Evolutionary conservation across 1,140 invertebrate species (phyloP).

Genomic region (Meteorus sp.): DNA sequence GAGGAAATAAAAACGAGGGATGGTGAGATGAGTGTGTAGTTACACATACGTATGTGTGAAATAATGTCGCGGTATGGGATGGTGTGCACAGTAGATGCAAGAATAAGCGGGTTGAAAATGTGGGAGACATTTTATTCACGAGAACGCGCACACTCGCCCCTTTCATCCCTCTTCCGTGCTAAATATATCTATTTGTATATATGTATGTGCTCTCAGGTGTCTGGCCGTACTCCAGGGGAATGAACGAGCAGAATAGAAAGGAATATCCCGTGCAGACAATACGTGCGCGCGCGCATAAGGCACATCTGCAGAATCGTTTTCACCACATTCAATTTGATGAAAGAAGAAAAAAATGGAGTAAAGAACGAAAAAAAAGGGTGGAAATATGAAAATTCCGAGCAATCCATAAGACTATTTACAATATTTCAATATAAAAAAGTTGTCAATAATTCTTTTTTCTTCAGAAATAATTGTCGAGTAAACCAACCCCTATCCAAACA

Average conservation of each 20-base stretch:
- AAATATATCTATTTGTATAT: constrained; percentile 4
- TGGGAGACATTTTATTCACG: constrained; percentile 5
- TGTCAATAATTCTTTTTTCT: too few relatives aligned
- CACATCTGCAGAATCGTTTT: constrained; percentile 15
- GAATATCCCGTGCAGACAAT: neutral
- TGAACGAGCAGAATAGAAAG: constrained; percentile 9
- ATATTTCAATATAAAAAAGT: too few relatives aligned
- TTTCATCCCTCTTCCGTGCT: neutral
- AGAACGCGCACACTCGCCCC: neutral
- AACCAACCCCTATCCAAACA: neutral
- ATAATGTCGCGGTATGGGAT: constrained; percentile 10
- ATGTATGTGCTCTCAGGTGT: constrained; percentile 16
- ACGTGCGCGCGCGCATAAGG: neutral
- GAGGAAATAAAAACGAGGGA: neutral
- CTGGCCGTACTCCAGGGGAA: constrained; percentile 20
- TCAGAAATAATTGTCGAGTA: neutral
- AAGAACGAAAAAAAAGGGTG: too few relatives aligned
- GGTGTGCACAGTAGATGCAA: neutral
- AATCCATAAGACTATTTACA: too few relatives aligned
- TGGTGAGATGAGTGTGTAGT: neutral
- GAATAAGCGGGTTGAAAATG: neutral
- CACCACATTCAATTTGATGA: neutral
- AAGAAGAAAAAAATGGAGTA: constrained; percentile 25
- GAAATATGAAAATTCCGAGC: too few relatives aligned
- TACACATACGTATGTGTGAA: constrained; percentile 14